phyloP scores from a whole-genome alignment of 1,140 invertebrate genomes.

The Zophobas morio region DNA sequence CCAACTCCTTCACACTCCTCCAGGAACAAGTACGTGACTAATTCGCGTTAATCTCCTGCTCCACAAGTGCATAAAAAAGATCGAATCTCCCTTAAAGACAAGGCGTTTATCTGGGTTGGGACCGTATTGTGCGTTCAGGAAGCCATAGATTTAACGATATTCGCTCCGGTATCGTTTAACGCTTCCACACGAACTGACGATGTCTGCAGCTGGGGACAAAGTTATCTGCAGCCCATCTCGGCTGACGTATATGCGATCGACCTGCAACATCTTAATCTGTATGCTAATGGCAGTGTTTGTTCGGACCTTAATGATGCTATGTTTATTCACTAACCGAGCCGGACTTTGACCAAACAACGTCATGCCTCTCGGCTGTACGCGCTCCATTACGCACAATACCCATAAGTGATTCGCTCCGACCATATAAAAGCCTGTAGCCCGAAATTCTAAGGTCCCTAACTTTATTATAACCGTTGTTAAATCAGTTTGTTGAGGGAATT shows the following conservation, averaged over 20 bases:
- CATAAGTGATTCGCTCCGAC: constrained; percentile 28
- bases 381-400: constrained; percentile 37
- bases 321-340: constrained; percentile 49
- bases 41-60: background rate
- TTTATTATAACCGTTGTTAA: constrained; percentile 30
- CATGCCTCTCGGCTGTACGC: constrained; percentile 39
- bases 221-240: constrained; percentile 20
- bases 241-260: constrained; percentile 15
- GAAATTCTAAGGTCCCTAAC: constrained; percentile 30
- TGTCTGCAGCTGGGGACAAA: constrained; percentile 7
- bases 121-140: constrained; percentile 14
- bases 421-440: constrained; percentile 29
- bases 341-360: constrained; percentile 45
- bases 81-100: background rate
- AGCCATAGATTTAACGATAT: constrained; percentile 11
- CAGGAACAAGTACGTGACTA: background rate
- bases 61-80: constrained; percentile 15
- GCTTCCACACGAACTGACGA: constrained; percentile 7
- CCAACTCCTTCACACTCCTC: background rate
- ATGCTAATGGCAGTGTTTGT: constrained; percentile 46
- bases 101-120: constrained; percentile 19
- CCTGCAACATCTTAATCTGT: constrained; percentile 40
- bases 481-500: constrained; percentile 32
- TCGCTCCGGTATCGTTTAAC: constrained; percentile 3
- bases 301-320: constrained; percentile 49